Base-by-base conservation (phyloP, 2,888 invertebrate species). In the Graphium colonna region DNA sequence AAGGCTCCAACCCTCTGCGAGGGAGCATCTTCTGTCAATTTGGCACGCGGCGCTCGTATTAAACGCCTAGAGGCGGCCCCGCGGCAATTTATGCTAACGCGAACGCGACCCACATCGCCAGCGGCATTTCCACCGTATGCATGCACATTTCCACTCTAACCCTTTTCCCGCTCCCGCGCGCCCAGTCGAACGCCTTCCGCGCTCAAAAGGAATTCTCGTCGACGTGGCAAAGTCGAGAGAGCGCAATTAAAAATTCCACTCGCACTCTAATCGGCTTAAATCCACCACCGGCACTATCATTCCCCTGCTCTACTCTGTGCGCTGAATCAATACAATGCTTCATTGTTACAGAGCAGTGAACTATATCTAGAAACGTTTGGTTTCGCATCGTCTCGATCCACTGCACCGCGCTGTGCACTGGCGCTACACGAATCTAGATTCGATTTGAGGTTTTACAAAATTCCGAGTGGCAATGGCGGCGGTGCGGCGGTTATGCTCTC, bases 401-500 rank as follows among this genome's bases (percentile, higher is more conserved):
- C 55, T 5, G 21, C 21, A 5, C 21, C 21, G 21, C 21, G 5
- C 21, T 5, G 21, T 5, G 21, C 21, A 21, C 21, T 50, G 56
- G 52, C 55, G 58, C 63, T 55, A 69, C 68, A 68, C 70, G 72
- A 75, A 75, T 76, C 74, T 70, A 70, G 80, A 79, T 71, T 73
- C 69, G 65, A 67, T 77, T 75, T 68, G 74, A 71, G 73, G 75
- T 75, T 75, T 71, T 69, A 73, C 76, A 69, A 76, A 82, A 78
- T 71, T 79, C 67, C 67, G 65, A 21, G 62, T 69, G 60, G 73
- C 68, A 21, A 61, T 69, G 60, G 73, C 68, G n/a, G 21, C 73
- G 74, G 72, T 73, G 75, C 71, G n/a, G 79, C 72, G 71, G 79
- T 77, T 80, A 82, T 84, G 77, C 80, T 81, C 77, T 66, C 33